Evolutionary conservation across 2,797 vertebrate genomes (phyloP).

Genomic region (Smutsia gigantea): DNA sequence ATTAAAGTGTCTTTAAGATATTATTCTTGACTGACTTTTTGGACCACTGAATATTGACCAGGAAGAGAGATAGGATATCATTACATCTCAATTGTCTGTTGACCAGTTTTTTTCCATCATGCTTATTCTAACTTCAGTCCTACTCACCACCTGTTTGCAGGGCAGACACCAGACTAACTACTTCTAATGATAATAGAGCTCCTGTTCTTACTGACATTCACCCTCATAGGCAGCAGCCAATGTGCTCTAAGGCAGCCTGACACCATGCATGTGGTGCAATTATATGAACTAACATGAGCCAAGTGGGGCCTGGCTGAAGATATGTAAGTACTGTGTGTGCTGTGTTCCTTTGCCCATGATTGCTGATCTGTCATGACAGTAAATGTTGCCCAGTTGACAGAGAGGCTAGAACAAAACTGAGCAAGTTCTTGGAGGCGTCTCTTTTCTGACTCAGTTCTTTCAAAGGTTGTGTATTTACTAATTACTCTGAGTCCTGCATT

Average conservation of each 20-base stretch:
- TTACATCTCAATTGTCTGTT: not conserved
- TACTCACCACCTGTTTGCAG: not conserved
- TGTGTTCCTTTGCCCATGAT: conserved; percentile 19
- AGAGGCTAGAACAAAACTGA: not conserved
- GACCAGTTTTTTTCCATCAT: not conserved
- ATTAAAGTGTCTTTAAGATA: not conserved
- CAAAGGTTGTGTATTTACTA: not conserved
- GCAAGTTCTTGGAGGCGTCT: not conserved
- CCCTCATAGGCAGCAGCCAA: not conserved
- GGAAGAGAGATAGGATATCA: not conserved
- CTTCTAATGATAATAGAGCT: not conserved
- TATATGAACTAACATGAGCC: not conserved
- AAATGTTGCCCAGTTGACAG: not conserved
- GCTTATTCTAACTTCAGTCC: not conserved
- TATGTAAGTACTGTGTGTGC: not conserved
- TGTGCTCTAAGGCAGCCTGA: not conserved
- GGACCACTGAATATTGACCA: not conserved
- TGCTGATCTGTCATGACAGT: not conserved
- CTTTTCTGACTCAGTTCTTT: conserved; percentile 27
- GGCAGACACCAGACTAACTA: not conserved
- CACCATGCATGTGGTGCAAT: not conserved
- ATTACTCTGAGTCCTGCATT: not conserved
- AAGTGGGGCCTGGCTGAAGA: not conserved
- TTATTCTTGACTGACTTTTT: not conserved
- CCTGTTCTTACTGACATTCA: not conserved